A percentile compares a stretch with the other conserved stretches of the same genome.
Evolutionary conservation across 2,888 invertebrate species (phyloP).

Genomic region (Nomada flava): DNA sequence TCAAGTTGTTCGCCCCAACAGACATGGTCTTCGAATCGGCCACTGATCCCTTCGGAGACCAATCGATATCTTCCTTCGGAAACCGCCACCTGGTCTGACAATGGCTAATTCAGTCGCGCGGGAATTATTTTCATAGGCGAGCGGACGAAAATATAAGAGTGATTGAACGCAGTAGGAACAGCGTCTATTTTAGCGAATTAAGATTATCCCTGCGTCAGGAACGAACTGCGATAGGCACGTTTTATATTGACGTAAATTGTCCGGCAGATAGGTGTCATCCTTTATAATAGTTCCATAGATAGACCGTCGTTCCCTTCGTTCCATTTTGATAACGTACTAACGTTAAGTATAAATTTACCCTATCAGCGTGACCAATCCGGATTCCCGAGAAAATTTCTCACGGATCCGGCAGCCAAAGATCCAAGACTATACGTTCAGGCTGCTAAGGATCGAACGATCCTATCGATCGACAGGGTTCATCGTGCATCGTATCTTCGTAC

Average conservation of each 20-base stretch:
- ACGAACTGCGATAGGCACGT: neutral
- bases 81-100: neutral
- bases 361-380: neutral
- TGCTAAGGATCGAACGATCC: neutral
- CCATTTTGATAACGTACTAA: neutral
- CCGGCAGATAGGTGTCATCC: neutral
- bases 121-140: neutral
- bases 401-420: too few species aligned
- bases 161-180: neutral
- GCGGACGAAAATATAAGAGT: neutral
- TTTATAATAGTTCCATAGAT: neutral
- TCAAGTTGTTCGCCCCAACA: too few species aligned
- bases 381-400: neutral
- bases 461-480: slow-evolving; percentile 33
- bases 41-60: too few species aligned
- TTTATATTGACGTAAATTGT: neutral
- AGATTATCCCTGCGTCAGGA: neutral
- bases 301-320: neutral
- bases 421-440: too few species aligned
- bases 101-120: neutral
- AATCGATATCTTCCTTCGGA: neutral
- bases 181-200: neutral
- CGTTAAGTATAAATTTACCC: too few species aligned
- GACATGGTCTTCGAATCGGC: too few species aligned
- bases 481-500: slow-evolving; percentile 16